Evolutionary conservation across 2,113 vertebrate species (phyloP), one percentile per base, ranked within the genome.

Genomic region (Channa argus): DNA sequence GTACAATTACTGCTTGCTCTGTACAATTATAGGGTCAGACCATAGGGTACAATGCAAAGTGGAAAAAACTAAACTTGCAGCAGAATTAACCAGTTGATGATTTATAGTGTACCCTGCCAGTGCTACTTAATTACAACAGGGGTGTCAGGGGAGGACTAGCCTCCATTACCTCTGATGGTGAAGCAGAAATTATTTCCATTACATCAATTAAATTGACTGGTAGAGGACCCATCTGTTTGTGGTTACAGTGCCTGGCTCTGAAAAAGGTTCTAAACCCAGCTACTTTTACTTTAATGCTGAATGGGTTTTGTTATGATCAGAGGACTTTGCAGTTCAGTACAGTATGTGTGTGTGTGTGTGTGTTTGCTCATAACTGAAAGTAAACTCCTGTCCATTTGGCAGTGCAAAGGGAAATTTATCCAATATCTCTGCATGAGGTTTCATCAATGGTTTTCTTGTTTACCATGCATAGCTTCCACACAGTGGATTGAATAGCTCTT

Each of bases 221-320:
- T 75, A 63, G 56, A 85, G 80, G 83, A 79, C 46, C 84, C 91
- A 92, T 92, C 88, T 93, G 93, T 89, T 83, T 83, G 72, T 83
- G 55, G 77, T 93, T 92, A 92, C 13, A 65, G 38, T 49, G 76
- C 71, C 76, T 86, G 74, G 85, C 84, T 89, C 63, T 50, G 10
- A 79, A 68, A 64, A 54, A 63, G 75, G 63, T 72, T 78, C 47
- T 71, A 14, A 55, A 47, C 47, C 74, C 43, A 38, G 46, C 79
- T 77, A 73, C 33, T 79, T 85, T 85, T 79, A 71, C 83, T 85
- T 66, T 71, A 83, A 88, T 79, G 62, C 52, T 64, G 79, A 81
- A 85, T 74, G 71, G 64, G 63, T 50, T 89, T 81, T 15, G 63
- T 80, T 71, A 80, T 53, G 65, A 77, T 85, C 72, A 53, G 63